phyloP scores from a whole-genome alignment of 2,113 vertebrate species.

The Laticauda colubrina region DNA sequence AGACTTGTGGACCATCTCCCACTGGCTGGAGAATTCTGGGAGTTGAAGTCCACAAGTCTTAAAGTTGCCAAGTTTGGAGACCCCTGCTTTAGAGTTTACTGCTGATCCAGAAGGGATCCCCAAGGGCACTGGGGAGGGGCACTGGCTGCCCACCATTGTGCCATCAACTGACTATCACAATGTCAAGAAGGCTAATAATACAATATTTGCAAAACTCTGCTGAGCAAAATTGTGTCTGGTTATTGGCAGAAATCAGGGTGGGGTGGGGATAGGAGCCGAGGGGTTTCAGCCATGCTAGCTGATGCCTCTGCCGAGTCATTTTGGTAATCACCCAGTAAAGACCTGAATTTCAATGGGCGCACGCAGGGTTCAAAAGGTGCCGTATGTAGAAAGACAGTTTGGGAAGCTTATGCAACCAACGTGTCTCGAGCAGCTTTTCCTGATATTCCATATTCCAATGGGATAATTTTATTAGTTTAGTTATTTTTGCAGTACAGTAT shows the following conservation, averaged over 20 bases:
- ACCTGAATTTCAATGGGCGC: neutral
- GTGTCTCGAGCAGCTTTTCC: neutral
- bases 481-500: neutral
- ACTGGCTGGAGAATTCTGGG: too few relatives aligned
- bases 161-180: neutral
- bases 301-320: neutral
- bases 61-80: too few relatives aligned
- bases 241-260: neutral
- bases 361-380: neutral
- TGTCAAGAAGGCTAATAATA: constrained; percentile 1
- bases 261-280: neutral
- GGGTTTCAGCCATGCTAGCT: neutral
- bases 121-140: neutral
- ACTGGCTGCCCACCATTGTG: neutral
- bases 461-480: too few relatives aligned
- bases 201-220: neutral
- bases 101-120: neutral
- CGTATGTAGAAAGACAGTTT: neutral
- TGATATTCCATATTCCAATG: neutral
- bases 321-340: neutral
- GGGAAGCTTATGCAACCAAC: neutral
- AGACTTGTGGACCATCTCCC: too few relatives aligned
- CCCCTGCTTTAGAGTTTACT: neutral
- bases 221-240: neutral
- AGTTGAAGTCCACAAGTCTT: too few relatives aligned